Percentiles rank a stretch among this genome's conserved stretches.
phyloP scores from a whole-genome alignment of 2,797 vertebrate genomes.

The Melanotaenia nigrans region DNA sequence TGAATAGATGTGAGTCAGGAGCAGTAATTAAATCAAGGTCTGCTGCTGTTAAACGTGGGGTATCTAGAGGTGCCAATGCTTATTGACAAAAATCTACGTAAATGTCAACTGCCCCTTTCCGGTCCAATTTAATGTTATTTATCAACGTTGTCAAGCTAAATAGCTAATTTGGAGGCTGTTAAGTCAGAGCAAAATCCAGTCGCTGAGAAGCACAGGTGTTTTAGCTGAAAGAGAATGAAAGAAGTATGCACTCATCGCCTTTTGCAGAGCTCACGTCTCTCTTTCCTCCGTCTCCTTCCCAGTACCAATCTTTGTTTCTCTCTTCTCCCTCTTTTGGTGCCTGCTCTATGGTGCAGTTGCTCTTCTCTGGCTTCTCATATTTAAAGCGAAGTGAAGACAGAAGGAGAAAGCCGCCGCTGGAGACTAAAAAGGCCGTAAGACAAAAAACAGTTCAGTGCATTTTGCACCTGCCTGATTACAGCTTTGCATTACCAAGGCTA shows the following conservation, averaged over 20 bases:
- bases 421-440: slow-evolving; percentile 35
- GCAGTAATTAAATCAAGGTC: slow-evolving; percentile 77
- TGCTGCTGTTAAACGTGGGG: slow-evolving; percentile 70
- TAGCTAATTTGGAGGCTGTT: slow-evolving; percentile 35
- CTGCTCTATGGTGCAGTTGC: slow-evolving; percentile 42
- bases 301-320: slow-evolving; percentile 42
- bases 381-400: slow-evolving; percentile 18
- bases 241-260: slow-evolving; percentile 21
- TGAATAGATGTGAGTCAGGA: slow-evolving; percentile 63
- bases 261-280: slow-evolving; percentile 35
- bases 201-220: slow-evolving; percentile 9
- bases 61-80: slow-evolving; percentile 66
- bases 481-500: slow-evolving; percentile 39
- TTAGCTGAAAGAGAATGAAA: slow-evolving; percentile 33
- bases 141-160: slow-evolving; percentile 58
- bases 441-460: slow-evolving; percentile 24
- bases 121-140: slow-evolving; percentile 67
- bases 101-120: slow-evolving; percentile 76
- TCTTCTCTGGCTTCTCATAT: slow-evolving; percentile 38
- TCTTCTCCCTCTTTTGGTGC: slow-evolving; percentile 36
- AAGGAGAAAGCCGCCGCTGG: slow-evolving; percentile 29
- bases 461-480: slow-evolving; percentile 32
- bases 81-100: slow-evolving; percentile 74
- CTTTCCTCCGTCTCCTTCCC: slow-evolving; percentile 35
- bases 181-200: slow-evolving; percentile 19